Percentiles rank a stretch among this genome's conserved stretches.
phyloP scores from a whole-genome alignment of 2,888 invertebrate genomes.

The Oligia strigilis region DNA sequence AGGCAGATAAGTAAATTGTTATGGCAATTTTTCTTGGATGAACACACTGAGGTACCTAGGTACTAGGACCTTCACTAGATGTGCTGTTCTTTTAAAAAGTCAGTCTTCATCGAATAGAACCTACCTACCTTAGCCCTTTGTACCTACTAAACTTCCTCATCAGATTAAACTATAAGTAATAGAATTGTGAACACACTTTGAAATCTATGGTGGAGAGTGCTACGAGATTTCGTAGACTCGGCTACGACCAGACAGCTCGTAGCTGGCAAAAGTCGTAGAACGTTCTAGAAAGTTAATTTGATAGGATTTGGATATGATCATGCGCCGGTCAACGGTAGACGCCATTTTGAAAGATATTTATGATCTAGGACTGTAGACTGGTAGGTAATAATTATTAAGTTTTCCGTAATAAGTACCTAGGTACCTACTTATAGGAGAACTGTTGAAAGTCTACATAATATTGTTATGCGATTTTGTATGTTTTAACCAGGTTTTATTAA shows the following conservation, averaged over 20 bases:
- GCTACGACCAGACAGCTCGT: neutral
- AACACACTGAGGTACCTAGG: neutral
- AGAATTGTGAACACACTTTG: neutral
- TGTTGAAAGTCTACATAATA: neutral
- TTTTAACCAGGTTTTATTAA: conserved; percentile 12
- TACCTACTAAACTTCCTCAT: neutral
- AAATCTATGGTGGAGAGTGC: neutral
- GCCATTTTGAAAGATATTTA: conserved; percentile 32
- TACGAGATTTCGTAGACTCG: neutral
- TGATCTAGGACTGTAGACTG: neutral
- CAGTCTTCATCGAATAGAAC: neutral
- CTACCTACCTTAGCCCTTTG: too few species aligned
- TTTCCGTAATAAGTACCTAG: conserved; percentile 27
- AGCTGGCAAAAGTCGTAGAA: neutral
- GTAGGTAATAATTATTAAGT: neutral
- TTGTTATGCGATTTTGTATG: conserved; percentile 10
- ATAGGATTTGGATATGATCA: neutral
- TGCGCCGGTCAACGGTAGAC: neutral
- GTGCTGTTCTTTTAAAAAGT: neutral
- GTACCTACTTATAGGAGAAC: neutral
- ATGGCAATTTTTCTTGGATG: neutral
- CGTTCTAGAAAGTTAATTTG: neutral
- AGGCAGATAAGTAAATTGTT: neutral
- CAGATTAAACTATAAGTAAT: neutral
- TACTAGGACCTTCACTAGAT: neutral